Percentiles rank a stretch among this genome's conserved stretches.
Conservation (phyloP, 2,888 invertebrate genomes). For the Spicauda simplicius region DNA sequence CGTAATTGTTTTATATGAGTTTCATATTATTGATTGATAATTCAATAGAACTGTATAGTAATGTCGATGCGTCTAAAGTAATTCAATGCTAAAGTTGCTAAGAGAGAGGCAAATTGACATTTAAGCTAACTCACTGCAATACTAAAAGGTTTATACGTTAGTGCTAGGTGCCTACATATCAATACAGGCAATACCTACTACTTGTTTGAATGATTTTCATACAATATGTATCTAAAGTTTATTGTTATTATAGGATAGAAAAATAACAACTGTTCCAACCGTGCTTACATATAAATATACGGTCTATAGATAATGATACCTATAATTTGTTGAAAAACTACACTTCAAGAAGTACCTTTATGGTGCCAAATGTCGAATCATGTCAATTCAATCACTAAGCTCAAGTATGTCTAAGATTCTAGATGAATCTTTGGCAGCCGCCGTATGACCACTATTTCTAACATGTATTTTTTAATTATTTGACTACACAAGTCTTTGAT, state of each 20-base stretch:
- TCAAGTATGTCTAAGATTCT: constrained; percentile 21
- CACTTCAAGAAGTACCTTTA: no score
- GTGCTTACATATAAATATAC: no score
- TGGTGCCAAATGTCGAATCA: constrained; percentile 23
- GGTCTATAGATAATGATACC: no score
- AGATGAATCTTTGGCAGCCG: constrained; percentile 26
- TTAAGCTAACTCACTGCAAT: constrained; percentile 21
- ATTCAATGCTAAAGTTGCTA: constrained; percentile 32
- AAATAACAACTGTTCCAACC: no score
- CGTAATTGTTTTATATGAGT: constrained; percentile 11
- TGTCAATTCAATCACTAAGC: constrained; percentile 28
- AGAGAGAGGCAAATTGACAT: constrained; percentile 36
- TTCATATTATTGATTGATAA: constrained; percentile 23
- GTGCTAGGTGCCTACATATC: background rate
- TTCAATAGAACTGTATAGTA: constrained; percentile 12
- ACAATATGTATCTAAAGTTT: background rate
- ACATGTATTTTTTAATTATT: no score
- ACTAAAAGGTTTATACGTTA: constrained; percentile 10
- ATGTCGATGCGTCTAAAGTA: constrained; percentile 19
- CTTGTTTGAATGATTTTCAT: background rate
- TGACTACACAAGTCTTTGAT: no score
- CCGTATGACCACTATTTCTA: constrained; percentile 2
- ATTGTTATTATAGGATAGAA: no score
- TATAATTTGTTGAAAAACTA: no score
- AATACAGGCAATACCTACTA: background rate